phyloP scores from a whole-genome alignment of 2,888 invertebrate genomes.

The Nephrotoma appendiculata region DNA sequence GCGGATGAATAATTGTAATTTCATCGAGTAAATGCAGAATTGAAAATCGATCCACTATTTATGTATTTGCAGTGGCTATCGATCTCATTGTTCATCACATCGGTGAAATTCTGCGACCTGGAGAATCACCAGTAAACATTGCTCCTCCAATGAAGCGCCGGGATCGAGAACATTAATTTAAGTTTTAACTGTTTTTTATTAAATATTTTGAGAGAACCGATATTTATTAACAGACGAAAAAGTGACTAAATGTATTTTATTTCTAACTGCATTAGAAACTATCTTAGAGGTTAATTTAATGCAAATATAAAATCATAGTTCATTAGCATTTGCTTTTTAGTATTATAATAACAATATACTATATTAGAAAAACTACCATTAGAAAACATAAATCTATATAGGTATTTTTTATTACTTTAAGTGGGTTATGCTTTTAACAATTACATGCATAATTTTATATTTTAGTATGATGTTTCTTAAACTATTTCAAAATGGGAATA shows the following conservation, averaged over 20 bases:
- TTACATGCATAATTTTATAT: no score
- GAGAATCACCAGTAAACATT: constrained; percentile 34
- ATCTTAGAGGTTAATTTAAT: no score
- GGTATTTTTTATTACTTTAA: no score
- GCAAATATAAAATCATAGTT: no score
- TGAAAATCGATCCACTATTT: constrained; percentile 1
- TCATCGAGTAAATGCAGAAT: background rate
- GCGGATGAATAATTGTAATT: background rate
- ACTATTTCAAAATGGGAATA: no score
- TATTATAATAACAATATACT: no score
- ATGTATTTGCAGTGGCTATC: constrained; percentile 88
- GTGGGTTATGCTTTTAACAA: no score
- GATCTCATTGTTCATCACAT: constrained; percentile 99
- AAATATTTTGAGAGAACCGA: background rate
- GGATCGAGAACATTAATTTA: constrained; percentile 14
- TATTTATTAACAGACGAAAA: background rate
- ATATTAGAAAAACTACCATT: no score
- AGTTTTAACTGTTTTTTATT: background rate
- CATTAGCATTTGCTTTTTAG: no score
- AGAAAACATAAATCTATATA: no score
- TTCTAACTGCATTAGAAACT: background rate
- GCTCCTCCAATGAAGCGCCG: constrained; percentile 30
- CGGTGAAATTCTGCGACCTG: constrained; percentile 77
- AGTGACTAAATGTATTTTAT: background rate
- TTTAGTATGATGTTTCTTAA: no score